Base-by-base conservation (phyloP, 2,797 vertebrate genomes). In the Hippocampus kuda region DNA sequence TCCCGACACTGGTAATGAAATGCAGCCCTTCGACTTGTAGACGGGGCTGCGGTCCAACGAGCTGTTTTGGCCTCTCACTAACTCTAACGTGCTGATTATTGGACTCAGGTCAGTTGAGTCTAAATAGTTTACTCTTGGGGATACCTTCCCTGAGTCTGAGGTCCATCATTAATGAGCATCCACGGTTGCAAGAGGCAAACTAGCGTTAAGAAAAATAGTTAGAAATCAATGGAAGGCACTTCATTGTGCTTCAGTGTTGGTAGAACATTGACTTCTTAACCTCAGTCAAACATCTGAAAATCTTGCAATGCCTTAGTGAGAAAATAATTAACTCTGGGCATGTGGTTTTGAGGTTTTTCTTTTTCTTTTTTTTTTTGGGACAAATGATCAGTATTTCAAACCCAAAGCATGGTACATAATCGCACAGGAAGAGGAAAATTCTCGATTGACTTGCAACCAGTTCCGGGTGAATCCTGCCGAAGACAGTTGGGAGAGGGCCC, bases 1-100 rank as follows among this genome's bases (percentile, higher is more conserved):
- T 82, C 41, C 66, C 62, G 27, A 24, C 66, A 68, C 73, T 70
- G 72, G 83, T 82, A 79, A 79, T 72, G 77, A 79, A 81, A 79
- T 76, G 74, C 51, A 49, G 71, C 73, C 77, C 68, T 81, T 67
- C 24, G 15, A 48, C 22, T 44, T 24, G 63, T 13, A 30, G 57
- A 2, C 10, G n/a, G 22, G 53, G 53, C n/a, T 11, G n/a, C 53
- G 12, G n/a, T 56, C n/a, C 16, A 38, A 16, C 2, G 16, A 27
- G 56, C 26, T 13, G 27, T 27, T 59, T 27, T 59, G 56, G 56
- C 26, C 26, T 61, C 30, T 61, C 15, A 61, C 16, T 61, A 30
- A 34, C 38, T 61, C 59, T 18, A 61, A 18, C 16, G 9, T 61
- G 30, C 30, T 61, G 30, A 61, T 61, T 61, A 61, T 61, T 61